These are phyloP conservation scores for Chrysomallon squamiferum DNA, from an alignment of 1,140 invertebrate genomes.

Conservation along the genomic window DNA sequence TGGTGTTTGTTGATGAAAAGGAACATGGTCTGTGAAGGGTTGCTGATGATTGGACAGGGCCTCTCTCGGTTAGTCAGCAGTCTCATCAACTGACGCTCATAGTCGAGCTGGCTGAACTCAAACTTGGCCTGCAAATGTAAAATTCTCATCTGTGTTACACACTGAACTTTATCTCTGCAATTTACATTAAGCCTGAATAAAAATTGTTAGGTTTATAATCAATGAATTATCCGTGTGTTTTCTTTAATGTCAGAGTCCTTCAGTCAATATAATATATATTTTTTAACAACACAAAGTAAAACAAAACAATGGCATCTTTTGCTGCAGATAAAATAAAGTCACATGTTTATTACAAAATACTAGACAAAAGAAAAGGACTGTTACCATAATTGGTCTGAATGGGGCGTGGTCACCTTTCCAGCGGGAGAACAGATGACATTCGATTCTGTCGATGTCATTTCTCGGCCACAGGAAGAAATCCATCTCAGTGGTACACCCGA, in stretches of 20 bases:
- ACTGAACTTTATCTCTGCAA: no score
- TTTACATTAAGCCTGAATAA: no score
- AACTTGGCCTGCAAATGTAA: constrained; percentile 45
- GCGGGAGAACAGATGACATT: constrained; percentile 59
- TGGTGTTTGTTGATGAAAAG: constrained; percentile 57
- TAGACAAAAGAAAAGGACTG: no score
- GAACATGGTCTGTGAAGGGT: constrained; percentile 56
- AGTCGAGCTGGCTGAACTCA: constrained; percentile 41
- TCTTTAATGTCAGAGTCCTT: no score
- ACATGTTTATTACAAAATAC: no score
- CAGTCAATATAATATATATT: no score
- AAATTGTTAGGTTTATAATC: no score
- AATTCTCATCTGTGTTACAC: no score
- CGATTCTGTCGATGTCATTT: constrained; percentile 59
- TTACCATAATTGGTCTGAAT: constrained; percentile 53
- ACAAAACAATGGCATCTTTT: no score
- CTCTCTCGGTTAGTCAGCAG: constrained; percentile 47
- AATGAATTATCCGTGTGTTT: no score
- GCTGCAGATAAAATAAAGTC: no score
- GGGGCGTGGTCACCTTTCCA: constrained; percentile 56
- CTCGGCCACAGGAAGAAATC: constrained; percentile 62
- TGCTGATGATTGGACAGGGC: constrained; percentile 56
- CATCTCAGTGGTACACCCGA: constrained; percentile 57
- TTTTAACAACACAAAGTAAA: no score
- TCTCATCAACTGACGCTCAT: constrained; percentile 55